Evolutionary conservation across 92 coral and sea anemone genomes (phyloP).

Genomic region (Paramuricea clavata): DNA sequence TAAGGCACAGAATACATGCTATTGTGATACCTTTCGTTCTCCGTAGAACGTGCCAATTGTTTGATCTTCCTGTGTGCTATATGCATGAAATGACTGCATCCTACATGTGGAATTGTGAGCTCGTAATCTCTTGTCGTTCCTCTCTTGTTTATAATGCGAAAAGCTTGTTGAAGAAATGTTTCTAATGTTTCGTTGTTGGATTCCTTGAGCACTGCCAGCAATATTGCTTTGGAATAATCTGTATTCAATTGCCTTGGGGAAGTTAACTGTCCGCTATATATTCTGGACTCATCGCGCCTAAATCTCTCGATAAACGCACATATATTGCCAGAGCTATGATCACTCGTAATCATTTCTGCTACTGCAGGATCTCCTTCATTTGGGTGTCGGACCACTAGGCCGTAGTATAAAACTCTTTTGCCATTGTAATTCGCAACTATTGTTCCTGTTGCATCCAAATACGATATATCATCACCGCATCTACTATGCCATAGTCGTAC

Average conservation of each 20-base stretch:
- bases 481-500: constrained; percentile 69
- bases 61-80: constrained; percentile 23
- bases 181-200: constrained; percentile 52
- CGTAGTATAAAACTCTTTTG: constrained; percentile 59
- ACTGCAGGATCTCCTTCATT: constrained; percentile 50
- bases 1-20: constrained; percentile 43
- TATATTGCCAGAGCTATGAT: constrained; percentile 55
- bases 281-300: constrained; percentile 40
- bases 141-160: background rate
- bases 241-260: constrained; percentile 47
- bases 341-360: constrained; percentile 57
- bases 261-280: constrained; percentile 4
- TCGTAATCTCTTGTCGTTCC: background rate
- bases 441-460: constrained; percentile 63
- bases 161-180: constrained; percentile 40
- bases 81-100: constrained; percentile 60
- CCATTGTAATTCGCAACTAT: constrained; percentile 48
- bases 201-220: constrained; percentile 51
- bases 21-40: constrained; percentile 11
- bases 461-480: constrained; percentile 48
- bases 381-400: constrained; percentile 51
- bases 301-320: constrained; percentile 49
- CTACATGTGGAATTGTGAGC: constrained; percentile 49
- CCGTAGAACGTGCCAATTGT: background rate
- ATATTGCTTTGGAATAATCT: constrained; percentile 55